phyloP scores from a whole-genome alignment of 2,113 vertebrate species.

The human (Homo sapiens) region DNA sequence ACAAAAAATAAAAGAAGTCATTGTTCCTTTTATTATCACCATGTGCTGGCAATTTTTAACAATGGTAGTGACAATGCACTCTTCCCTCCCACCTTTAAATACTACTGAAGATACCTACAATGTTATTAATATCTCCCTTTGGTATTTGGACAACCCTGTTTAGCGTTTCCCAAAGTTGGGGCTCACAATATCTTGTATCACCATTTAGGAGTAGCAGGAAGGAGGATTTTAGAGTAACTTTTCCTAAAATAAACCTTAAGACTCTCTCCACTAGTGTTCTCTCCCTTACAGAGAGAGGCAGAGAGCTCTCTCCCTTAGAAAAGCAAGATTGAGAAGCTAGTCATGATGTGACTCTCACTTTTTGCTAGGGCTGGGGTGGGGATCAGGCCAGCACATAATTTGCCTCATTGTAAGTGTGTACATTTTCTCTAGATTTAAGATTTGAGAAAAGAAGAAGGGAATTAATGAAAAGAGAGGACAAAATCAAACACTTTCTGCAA shows the following conservation, averaged over 20 bases:
- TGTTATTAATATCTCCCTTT: neutral
- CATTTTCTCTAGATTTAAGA: neutral
- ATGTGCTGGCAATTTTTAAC: neutral
- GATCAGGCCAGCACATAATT: neutral
- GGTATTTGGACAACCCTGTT: neutral
- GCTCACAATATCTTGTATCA: neutral
- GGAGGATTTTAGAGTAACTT: neutral
- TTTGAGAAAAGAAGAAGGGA: neutral
- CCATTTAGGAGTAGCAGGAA: neutral
- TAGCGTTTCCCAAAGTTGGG: neutral
- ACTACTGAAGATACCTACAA: neutral
- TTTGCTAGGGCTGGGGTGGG: neutral
- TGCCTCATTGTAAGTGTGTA: neutral
- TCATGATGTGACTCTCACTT: neutral
- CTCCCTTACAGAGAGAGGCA: no score
- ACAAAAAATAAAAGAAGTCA: neutral
- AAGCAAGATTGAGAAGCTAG: neutral
- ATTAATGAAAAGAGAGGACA: neutral
- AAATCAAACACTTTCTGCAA: slow-evolving; percentile 19
- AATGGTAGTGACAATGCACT: neutral
- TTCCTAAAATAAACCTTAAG: neutral
- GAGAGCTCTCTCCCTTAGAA: no score
- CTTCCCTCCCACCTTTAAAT: neutral
- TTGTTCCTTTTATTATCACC: neutral
- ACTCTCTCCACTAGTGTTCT: neutral